phyloP scores from a whole-genome alignment of 2,888 invertebrate genomes.

The Steinernema carpocapsae region DNA sequence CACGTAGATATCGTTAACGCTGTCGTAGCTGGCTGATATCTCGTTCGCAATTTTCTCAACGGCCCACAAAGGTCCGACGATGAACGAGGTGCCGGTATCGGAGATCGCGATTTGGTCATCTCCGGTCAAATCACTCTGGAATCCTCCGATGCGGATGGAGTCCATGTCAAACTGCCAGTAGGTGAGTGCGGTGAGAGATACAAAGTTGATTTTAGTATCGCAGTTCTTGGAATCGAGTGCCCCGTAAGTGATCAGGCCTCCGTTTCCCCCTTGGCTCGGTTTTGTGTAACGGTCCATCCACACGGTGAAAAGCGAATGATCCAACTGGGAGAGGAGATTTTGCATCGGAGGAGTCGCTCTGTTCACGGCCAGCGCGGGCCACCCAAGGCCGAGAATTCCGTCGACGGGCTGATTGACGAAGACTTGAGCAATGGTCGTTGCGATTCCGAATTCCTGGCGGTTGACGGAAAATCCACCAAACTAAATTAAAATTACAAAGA shows the following conservation, averaged over 20 bases:
- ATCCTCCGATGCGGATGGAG: constrained; percentile 52
- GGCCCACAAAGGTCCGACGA: constrained; percentile 48
- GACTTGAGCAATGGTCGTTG: constrained; percentile 55
- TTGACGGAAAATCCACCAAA: constrained; percentile 52
- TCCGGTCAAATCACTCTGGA: constrained; percentile 34
- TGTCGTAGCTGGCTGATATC: constrained; percentile 52
- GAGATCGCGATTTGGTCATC: constrained; percentile 46
- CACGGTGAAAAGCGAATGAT: constrained; percentile 85
- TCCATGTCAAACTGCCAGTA: constrained; percentile 39
- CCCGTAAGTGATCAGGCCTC: constrained; percentile 61
- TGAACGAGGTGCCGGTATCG: constrained; percentile 59
- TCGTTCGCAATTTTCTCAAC: constrained; percentile 45
- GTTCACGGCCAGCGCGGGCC: constrained; percentile 79
- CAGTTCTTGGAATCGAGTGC: constrained; percentile 56
- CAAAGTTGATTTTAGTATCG: constrained; percentile 50
- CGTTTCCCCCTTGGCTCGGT: constrained; percentile 45
- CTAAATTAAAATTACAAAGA: neutral
- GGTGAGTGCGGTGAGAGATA: constrained; percentile 54
- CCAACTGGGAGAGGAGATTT: constrained; percentile 81
- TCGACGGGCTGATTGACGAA: constrained; percentile 61
- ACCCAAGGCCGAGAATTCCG: constrained; percentile 62
- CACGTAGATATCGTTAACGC: constrained; percentile 10
- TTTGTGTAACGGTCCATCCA: constrained; percentile 76
- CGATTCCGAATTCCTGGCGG: constrained; percentile 58
- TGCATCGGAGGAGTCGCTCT: constrained; percentile 89